Evolutionary conservation across 2,113 vertebrate genomes (phyloP).

Genomic region (Notarius lentiginosus): DNA sequence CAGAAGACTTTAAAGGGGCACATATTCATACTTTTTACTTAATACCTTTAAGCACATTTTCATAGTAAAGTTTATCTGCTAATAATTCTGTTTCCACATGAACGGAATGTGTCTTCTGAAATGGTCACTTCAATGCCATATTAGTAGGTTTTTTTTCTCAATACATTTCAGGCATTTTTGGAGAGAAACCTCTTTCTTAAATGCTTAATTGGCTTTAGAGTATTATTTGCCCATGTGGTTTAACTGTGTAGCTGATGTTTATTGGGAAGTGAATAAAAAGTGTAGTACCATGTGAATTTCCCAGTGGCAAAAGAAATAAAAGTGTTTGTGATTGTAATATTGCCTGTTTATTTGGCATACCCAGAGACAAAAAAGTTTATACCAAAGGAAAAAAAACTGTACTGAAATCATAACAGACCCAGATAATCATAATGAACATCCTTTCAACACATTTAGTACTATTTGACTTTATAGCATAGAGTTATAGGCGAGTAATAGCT

Average conservation of each 20-base stretch:
- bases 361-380: neutral
- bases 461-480: neutral
- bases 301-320: slow-evolving; percentile 40
- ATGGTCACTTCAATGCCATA: slow-evolving; percentile 36
- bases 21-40: slow-evolving; percentile 50
- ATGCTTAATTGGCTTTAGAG: neutral
- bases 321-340: slow-evolving; percentile 17
- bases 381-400: neutral
- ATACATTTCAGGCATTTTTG: slow-evolving; percentile 13
- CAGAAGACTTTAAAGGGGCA: slow-evolving; percentile 45
- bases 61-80: slow-evolving; percentile 10
- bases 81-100: slow-evolving; percentile 25
- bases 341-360: slow-evolving; percentile 31
- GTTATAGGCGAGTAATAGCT: neutral
- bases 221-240: slow-evolving; percentile 4
- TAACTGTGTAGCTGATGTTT: slow-evolving; percentile 14
- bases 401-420: neutral
- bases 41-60: slow-evolving; percentile 5
- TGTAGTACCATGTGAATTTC: slow-evolving; percentile 23
- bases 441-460: neutral
- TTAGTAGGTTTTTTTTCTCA: slow-evolving; percentile 40
- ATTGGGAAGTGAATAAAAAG: slow-evolving; percentile 7
- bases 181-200: neutral
- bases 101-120: slow-evolving; percentile 16
- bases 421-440: neutral